Base-by-base conservation (phyloP, 2,888 invertebrate species). In the Helobdella robusta region DNA sequence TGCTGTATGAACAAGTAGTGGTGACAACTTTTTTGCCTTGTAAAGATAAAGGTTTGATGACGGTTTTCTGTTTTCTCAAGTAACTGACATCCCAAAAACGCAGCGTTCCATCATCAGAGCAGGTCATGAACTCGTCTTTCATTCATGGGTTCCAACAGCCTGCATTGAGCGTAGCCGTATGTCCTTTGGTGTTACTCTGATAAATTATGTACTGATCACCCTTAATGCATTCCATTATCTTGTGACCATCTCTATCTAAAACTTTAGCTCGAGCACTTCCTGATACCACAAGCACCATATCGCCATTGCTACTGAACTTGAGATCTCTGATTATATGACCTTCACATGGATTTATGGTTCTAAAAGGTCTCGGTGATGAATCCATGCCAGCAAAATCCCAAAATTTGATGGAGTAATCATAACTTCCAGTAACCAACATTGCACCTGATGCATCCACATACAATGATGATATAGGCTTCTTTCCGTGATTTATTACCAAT, bases 371-470 rank as follows among this genome's bases (percentile, higher is more conserved):
- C 83, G 93, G 84, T 0, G 88, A 86, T 0, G 89, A 85, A 78
- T 97, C 94, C 94, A 98, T 97, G 3, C 95, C 97, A 69, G 93
- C 91, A 82, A 98, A 98, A 78, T 99, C 98, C 93, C 93, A 98
- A 73, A 98, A 89, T 63, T 89, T 88, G 1, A 98, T 88, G 72
- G 94, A 92, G 79, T 94, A 98, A 78, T 98, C 97, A 32, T 91
- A 86, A 0, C 94, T 91, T 0, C 98, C 98, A 0, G 89, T 88
- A 0, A 90, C 87, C 46, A 90, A 78, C 0, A 97, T 83, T 0
- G 94, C 91, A 0, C 97, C 98, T 1, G 93, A 89, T 0, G 93
- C 91, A 80, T 98, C 98, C 0, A 91, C 86, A 0, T 89, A 86
- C 1, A 98, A 79, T 0, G 93, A 93, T 2, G 91, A 87, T 0